These are phyloP conservation scores for Drosophila testacea DNA, from an alignment of 2,888 invertebrate species.

Conservation along the genomic window DNA sequence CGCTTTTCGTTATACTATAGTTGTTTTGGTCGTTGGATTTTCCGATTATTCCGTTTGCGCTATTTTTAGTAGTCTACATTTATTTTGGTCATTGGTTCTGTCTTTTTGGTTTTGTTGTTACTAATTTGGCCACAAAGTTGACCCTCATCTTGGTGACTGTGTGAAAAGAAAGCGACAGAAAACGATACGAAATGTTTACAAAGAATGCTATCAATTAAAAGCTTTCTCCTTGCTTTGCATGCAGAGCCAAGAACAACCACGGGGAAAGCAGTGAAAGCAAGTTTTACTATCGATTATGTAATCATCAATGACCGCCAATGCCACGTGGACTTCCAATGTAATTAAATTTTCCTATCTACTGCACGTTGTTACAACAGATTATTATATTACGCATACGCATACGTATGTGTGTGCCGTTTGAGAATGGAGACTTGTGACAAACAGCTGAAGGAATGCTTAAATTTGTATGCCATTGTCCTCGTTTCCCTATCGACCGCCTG, in stretches of 20 bases:
- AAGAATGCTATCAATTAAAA: constrained; percentile 50
- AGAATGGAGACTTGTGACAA: constrained; percentile 1
- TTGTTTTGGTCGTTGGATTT: constrained; percentile 49
- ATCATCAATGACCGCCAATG: constrained; percentile 55
- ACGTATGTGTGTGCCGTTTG: constrained; percentile 27
- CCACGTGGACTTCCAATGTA: constrained; percentile 54
- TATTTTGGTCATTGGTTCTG: constrained; percentile 66
- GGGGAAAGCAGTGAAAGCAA: too few relatives aligned
- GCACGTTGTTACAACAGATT: constrained; percentile 19
- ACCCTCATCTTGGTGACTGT: constrained; percentile 43
- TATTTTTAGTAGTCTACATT: constrained; percentile 71
- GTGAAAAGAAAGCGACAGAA: constrained; percentile 30
- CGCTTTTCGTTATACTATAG: constrained; percentile 43
- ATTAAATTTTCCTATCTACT: constrained; percentile 40
- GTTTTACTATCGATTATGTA: constrained; percentile 69
- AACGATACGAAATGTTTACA: constrained; percentile 29
- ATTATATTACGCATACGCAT: constrained; percentile 64
- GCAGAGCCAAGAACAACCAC: not conserved
- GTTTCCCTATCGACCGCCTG: constrained; percentile 3
- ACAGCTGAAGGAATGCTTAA: not conserved
- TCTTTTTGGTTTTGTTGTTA: constrained; percentile 28
- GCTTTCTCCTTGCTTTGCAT: constrained; percentile 50
- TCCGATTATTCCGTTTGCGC: constrained; percentile 49
- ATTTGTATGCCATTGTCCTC: not conserved
- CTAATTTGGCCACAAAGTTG: constrained; percentile 40